Base-by-base conservation (phyloP, 2,797 vertebrate genomes). In the Manis pentadactyla region DNA sequence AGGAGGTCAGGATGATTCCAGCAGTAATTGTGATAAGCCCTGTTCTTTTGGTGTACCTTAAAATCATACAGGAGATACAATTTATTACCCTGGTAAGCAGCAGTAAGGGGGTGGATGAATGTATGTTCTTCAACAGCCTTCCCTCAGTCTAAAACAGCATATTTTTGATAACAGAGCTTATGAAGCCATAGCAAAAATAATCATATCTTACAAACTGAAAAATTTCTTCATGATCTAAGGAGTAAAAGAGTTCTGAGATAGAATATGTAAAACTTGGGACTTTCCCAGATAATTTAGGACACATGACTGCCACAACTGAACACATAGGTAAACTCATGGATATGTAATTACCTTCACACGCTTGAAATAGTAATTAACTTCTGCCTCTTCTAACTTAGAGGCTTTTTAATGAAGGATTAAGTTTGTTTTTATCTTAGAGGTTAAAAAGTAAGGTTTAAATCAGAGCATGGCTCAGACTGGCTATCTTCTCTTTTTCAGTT, bases 371-470 rank as follows among this genome's bases (percentile, higher is more conserved):
- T 86, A 42, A 78, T 57, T 79, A 91, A 55, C 66, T 86, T 66
- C 21, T 29, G 37, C 51, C 75, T 96, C 34, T 89, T 53, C 46
- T 88, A 78, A 90, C 51, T 81, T 51, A 87, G 23, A 75, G 34
- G 19, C 27, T 77, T 61, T 59, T 59, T 77, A 77, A 68, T 74
- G 57, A 84, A 94, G 21, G 51, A 87, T 84, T 74, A 71, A 39
- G 39, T 84, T 90, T 23, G 37, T 90, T 82, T 85, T 69, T 59
- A 46, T 37, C 68, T 69, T 59, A 81, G 84, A 88, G 42, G 27
- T 55, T 97, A 57, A 96, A 86, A 95, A 75, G 55, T 83, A 81
- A 94, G 37, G 15, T 61, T 79, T 66, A 74, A 74, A 78, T 88
- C 34, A 92, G 51, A 69, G 27, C 15, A 46, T 25, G 51, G 27